phyloP scores from a whole-genome alignment of 2,113 vertebrate genomes.

The Emydura subglobosa region DNA sequence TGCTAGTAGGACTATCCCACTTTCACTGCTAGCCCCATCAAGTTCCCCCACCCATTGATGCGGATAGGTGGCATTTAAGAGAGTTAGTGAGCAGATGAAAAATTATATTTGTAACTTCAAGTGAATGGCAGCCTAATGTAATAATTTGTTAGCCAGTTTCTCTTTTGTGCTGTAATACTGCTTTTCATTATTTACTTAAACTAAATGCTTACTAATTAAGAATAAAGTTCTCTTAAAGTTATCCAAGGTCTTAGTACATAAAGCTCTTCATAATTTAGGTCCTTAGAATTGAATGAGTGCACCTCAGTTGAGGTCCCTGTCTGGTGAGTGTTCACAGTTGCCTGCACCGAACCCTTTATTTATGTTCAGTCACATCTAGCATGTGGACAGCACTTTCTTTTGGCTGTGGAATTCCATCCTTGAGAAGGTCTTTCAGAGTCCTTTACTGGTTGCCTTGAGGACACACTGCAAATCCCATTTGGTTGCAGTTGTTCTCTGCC shows the following conservation, averaged over 20 bases:
- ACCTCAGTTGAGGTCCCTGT: not conserved
- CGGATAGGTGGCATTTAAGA: not conserved
- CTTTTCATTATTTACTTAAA: not conserved
- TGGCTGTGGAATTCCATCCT: not conserved
- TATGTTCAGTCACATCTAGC: not conserved
- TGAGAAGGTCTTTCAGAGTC: not conserved
- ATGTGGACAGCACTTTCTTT: not conserved
- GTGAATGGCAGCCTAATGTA: not conserved
- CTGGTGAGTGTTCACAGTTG: not conserved
- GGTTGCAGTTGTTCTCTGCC: not conserved
- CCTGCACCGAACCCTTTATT: not conserved
- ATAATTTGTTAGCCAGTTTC: not conserved
- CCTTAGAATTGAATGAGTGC: not conserved
- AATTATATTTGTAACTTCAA: not conserved
- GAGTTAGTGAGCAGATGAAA: not conserved
- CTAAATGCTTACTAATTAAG: not conserved
- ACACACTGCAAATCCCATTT: not conserved
- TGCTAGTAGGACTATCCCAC: not conserved
- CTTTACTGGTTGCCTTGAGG: not conserved
- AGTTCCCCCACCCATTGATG: not conserved
- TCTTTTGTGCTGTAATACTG: not conserved
- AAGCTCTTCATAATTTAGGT: not conserved
- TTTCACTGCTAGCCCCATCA: not conserved
- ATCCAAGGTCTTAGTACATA: fast-evolving
- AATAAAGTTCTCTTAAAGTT: not conserved